Percentiles rank a stretch among this genome's conserved stretches.
Evolutionary conservation across 2,888 invertebrate genomes (phyloP).

Genomic region (Zaprionus lineosus): DNA sequence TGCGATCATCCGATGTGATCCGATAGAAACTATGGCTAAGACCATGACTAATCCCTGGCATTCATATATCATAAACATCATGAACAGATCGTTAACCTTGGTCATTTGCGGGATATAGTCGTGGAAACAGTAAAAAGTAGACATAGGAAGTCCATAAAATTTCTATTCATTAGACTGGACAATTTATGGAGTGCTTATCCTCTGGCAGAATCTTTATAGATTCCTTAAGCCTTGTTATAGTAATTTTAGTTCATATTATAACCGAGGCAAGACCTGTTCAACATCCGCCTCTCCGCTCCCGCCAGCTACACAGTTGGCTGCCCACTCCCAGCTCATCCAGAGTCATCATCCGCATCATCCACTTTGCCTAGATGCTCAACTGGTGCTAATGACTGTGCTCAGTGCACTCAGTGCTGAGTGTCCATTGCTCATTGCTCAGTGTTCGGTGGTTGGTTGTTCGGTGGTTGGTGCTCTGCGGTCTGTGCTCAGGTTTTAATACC

Average conservation of each 20-base stretch:
- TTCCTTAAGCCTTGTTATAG: conserved; percentile 34
- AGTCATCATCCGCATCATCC: conserved; percentile 9
- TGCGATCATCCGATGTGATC: too few relatives aligned
- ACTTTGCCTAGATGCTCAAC: conserved; percentile 8
- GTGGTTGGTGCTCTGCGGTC: too few relatives aligned
- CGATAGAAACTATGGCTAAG: too few relatives aligned
- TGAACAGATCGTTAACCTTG: not conserved
- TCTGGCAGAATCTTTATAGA: conserved; percentile 51
- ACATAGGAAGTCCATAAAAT: conserved; percentile 38
- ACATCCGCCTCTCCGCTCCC: conserved; percentile 36
- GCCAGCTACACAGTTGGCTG: not conserved
- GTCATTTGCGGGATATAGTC: not conserved
- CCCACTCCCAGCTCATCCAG: conserved; percentile 27
- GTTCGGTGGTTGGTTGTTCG: not conserved
- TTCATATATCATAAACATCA: not conserved
- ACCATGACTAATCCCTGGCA: not conserved
- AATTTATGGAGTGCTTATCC: conserved; percentile 49
- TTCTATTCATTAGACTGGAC: conserved; percentile 30
- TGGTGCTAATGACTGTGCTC: conserved; percentile 15
- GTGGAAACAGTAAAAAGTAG: not conserved
- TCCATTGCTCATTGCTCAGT: not conserved
- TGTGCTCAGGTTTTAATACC: conserved; percentile 32
- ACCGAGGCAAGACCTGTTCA: conserved; percentile 37
- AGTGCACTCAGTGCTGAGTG: not conserved
- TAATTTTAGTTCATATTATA: conserved; percentile 16